Percentiles rank a stretch among this genome's conserved stretches.
These are phyloP conservation scores for Chloebia gouldiae DNA, from an alignment of 2,113 vertebrate genomes.

Conservation along the genomic window DNA sequence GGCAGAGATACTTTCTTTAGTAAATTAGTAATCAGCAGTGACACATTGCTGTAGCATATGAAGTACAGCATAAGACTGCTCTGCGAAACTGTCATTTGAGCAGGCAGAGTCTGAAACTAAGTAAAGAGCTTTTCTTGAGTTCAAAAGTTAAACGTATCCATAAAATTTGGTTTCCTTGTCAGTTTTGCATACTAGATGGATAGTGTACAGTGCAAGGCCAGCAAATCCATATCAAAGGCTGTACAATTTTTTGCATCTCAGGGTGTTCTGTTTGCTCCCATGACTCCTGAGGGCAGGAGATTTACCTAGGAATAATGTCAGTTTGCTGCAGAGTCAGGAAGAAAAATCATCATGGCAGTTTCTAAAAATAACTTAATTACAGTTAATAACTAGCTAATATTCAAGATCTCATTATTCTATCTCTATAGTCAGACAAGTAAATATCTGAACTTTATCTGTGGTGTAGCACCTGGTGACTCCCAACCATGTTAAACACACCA, in stretches of 20 bases:
- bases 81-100: background rate
- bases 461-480: background rate
- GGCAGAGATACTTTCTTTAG: constrained; percentile 24
- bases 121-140: background rate
- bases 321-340: background rate
- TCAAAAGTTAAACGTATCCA: background rate
- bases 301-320: background rate
- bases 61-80: background rate
- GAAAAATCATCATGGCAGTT: background rate
- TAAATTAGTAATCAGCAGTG: background rate
- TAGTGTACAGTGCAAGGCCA: background rate
- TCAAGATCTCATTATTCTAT: background rate
- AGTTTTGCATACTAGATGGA: background rate
- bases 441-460: background rate
- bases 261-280: background rate
- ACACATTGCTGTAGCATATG: background rate
- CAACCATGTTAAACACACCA: background rate
- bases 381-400: background rate
- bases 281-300: background rate
- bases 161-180: background rate
- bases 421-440: background rate
- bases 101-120: background rate
- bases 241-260: background rate
- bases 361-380: background rate
- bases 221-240: background rate